Percentiles rank a stretch among this genome's conserved stretches.
Conservation (phyloP, 2,888 invertebrate species). For the Rhagonycha lutea region DNA sequence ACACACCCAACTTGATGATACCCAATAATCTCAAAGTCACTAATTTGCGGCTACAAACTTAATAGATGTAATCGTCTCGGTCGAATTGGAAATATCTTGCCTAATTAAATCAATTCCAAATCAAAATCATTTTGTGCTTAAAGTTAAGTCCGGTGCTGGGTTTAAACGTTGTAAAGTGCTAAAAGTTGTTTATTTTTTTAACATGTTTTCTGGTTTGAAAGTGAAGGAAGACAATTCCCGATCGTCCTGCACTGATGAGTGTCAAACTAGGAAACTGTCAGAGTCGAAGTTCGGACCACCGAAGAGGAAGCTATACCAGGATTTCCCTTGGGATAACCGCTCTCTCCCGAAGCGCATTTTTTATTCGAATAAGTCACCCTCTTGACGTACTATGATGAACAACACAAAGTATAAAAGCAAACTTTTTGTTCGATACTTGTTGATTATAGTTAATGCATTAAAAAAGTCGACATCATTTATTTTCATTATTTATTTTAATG, state of each 20-base stretch:
- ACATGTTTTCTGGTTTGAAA: slow-evolving; percentile 28
- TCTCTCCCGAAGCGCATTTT: slow-evolving; percentile 31
- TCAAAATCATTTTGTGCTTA: not conserved
- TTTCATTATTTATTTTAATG: not conserved
- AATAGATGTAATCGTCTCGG: not conserved
- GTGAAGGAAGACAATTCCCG: slow-evolving; percentile 31
- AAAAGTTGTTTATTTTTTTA: slow-evolving; percentile 21
- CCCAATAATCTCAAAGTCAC: not conserved
- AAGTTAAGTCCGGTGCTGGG: not conserved
- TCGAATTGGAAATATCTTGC: not conserved
- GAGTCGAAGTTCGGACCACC: slow-evolving; percentile 30
- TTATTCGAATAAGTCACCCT: slow-evolving; percentile 30
- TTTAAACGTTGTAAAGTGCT: not conserved
- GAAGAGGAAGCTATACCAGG: slow-evolving; percentile 29
- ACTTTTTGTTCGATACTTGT: slow-evolving; percentile 27
- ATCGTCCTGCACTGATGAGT: slow-evolving; percentile 28
- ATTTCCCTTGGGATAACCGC: slow-evolving; percentile 31
- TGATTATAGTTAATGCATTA: slow-evolving; percentile 10
- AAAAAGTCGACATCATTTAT: not conserved
- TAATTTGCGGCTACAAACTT: not conserved
- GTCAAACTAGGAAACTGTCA: slow-evolving; percentile 30
- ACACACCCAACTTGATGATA: not conserved
- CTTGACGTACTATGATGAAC: slow-evolving; percentile 28
- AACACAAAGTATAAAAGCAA: slow-evolving; percentile 18
- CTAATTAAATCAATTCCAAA: not conserved